Conservation (phyloP, 2,113 vertebrate genomes). For the Ciconia stormi region DNA sequence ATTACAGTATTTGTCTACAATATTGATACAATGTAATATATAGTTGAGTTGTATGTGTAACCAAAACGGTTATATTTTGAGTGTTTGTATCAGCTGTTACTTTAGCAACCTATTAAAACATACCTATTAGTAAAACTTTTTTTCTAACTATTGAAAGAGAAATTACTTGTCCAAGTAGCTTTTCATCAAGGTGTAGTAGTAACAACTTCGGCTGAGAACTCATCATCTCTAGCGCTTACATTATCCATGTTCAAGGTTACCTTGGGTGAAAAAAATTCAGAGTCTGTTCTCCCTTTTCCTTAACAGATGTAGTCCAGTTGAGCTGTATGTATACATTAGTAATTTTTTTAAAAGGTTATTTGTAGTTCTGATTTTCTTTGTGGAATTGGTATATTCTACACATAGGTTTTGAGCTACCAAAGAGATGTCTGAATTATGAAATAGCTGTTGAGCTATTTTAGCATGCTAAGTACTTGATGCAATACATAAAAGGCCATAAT, state of each 20-base stretch:
- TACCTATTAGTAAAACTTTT: background rate
- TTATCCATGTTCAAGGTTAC: background rate
- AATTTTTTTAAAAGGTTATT: background rate
- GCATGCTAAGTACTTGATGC: background rate
- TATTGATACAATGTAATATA: background rate
- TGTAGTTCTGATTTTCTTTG: background rate
- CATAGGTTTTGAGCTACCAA: background rate
- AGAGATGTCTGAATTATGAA: background rate
- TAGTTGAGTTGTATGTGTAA: background rate
- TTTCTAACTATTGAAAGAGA: background rate
- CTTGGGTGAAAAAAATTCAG: background rate
- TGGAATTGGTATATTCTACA: background rate
- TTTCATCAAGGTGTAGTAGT: background rate
- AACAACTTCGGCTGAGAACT: background rate
- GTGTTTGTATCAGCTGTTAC: background rate
- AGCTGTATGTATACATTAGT: background rate
- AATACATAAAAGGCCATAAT: background rate
- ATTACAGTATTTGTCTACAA: background rate
- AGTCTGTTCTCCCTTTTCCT: background rate
- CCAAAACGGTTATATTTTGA: background rate
- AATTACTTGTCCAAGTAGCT: background rate
- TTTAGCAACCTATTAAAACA: background rate
- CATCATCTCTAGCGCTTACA: background rate
- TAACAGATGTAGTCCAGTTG: background rate
- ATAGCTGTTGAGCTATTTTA: slow-evolving; percentile 7